phyloP scores from a whole-genome alignment of 2,797 vertebrate species.

The Myotis daubentonii region DNA sequence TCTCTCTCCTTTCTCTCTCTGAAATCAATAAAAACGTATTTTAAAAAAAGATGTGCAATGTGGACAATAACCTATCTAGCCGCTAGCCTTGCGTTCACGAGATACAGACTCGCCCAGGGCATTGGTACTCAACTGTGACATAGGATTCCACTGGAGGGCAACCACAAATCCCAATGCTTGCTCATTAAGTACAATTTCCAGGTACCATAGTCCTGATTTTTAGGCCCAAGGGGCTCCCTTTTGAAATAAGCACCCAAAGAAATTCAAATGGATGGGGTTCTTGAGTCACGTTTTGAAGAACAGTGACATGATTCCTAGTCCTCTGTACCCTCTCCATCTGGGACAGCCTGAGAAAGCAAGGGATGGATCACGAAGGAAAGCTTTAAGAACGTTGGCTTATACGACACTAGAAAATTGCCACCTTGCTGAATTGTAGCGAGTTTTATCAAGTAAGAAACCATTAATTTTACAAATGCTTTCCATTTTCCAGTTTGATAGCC shows the following conservation, averaged over 20 bases:
- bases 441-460: neutral
- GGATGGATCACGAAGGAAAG: neutral
- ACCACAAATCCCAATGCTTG: neutral
- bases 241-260: neutral
- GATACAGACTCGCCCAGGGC: neutral
- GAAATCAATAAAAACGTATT: no score
- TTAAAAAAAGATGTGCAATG: neutral
- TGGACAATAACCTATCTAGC: neutral
- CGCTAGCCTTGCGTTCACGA: neutral
- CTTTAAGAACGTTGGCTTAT: neutral
- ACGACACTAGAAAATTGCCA: neutral
- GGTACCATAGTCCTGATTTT: neutral
- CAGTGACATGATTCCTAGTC: neutral
- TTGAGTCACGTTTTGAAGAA: neutral
- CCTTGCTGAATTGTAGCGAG: neutral
- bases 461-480: slow-evolving; percentile 32
- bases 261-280: neutral
- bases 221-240: neutral
- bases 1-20: no score
- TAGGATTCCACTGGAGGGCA: neutral
- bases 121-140: neutral
- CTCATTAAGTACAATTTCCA: neutral
- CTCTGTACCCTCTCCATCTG: neutral
- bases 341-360: neutral
- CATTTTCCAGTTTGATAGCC: neutral